Base-by-base conservation (phyloP, 2,797 vertebrate species). In the Diplodus sargus region DNA sequence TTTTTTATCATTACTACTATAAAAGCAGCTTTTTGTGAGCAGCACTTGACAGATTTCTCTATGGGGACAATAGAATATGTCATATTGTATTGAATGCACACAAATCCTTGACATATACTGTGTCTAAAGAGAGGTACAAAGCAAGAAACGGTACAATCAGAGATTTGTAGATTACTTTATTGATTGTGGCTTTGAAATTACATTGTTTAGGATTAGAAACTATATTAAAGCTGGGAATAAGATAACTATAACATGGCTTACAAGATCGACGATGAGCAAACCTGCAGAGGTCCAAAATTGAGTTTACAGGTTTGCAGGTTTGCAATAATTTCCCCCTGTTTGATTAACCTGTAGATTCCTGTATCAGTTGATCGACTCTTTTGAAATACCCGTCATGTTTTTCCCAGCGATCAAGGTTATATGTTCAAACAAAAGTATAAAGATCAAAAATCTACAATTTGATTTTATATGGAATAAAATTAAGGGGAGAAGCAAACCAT, bases 131-230 rank as follows among this genome's bases (percentile, higher is more conserved):
- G n/a, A 39, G 51, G 30, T 30, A 48, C 65, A 10, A 11, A 39
- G 10, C 34, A 39, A 39, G 39, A 11, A 11, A 30, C 25, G 51
- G 30, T 30, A 48, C 70, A 73, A 28, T 20, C 48, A 30, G 4
- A 57, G 18, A 57, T 22, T 58, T 39, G 63, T 25, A 30, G 61
- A 30, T 63, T 59, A 47, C 39, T 70, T 78, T 49, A 67, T 66
- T 53, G 45, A 70, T 30, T 62, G 47, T 4, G 39, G n/a, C 12
- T 4, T 45, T 62, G 52, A 77, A 28, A 48, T 52, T 1, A 15
- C 14, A 60, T 43, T 59, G 47, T 10, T 59, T 42, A 22, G 28
- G 28, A 28, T 51, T 52, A 30, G 42, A 3, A 20, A 48, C 13
- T 45, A 14, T 47, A 53, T 63, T 42, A n/a, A 52, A 3, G 5